These are phyloP conservation scores for Axinella damicornis DNA, from an alignment of 37 sponge, comb jelly and placozoan species.

Conservation along the genomic window DNA sequence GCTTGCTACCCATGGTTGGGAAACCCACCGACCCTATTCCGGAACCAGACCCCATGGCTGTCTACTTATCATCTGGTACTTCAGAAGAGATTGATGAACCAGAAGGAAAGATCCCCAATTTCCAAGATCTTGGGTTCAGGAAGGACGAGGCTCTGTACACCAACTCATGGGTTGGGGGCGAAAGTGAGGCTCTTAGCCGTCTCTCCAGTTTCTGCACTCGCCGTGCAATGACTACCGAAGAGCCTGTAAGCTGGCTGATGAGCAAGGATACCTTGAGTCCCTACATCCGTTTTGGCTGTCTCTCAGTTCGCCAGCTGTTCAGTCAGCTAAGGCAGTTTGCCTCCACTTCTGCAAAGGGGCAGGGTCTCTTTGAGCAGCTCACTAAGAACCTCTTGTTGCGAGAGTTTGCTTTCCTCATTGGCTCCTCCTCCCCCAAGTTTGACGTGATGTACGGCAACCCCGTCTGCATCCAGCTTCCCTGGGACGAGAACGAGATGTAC, in stretches of 20 bases:
- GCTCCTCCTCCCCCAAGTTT: constrained; percentile 65
- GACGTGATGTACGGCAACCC: constrained; percentile 80
- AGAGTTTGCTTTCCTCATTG: constrained; percentile 84
- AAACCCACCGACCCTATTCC: constrained; percentile 70
- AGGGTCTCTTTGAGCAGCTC: constrained; percentile 55
- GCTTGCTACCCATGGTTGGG: constrained; percentile 50
- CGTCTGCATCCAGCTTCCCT: constrained; percentile 85
- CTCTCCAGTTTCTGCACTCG: constrained; percentile 65
- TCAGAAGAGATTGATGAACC: background rate
- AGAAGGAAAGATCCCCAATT: constrained; percentile 46
- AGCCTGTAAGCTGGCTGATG: constrained; percentile 56
- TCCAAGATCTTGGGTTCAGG: constrained; percentile 55
- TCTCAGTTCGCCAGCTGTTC: constrained; percentile 84
- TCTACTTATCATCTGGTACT: background rate
- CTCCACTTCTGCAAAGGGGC: constrained; percentile 49
- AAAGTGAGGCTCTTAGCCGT: constrained; percentile 69
- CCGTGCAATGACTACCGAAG: constrained; percentile 32
- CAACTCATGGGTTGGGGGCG: constrained; percentile 77
- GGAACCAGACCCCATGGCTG: constrained; percentile 54
- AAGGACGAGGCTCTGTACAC: constrained; percentile 57
- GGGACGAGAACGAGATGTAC: constrained; percentile 71
- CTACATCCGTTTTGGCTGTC: constrained; percentile 87
- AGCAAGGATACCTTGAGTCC: constrained; percentile 83
- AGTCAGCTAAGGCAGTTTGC: constrained; percentile 65
- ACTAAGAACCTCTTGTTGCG: constrained; percentile 75